phyloP scores from a whole-genome alignment of 2,888 invertebrate genomes.

The Acanthosepion pharaonis region DNA sequence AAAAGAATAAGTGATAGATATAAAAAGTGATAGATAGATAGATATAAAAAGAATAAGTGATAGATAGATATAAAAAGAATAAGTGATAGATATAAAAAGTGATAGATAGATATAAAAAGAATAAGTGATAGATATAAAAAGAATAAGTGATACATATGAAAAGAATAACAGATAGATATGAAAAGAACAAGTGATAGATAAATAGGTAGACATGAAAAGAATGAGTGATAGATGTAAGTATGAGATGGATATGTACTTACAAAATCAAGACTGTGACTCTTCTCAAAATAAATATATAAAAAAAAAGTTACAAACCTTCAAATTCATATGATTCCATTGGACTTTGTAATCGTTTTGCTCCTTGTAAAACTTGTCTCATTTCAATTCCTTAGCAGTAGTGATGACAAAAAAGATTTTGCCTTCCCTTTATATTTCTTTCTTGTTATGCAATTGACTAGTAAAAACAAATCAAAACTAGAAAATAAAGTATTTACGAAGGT shows the following conservation, averaged over 20 bases:
- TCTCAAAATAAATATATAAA: neutral
- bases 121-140: neutral
- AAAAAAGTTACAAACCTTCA: neutral
- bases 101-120: too few species aligned
- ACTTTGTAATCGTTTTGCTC: too few species aligned
- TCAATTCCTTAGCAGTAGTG: too few species aligned
- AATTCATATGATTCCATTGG: neutral
- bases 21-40: neutral
- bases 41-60: neutral
- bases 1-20: neutral
- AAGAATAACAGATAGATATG: neutral
- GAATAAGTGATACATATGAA: too few species aligned
- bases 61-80: neutral
- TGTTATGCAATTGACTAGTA: neutral
- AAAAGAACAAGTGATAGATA: too few species aligned
- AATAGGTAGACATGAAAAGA: too few species aligned
- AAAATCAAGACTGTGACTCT: neutral
- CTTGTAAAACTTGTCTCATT: too few species aligned
- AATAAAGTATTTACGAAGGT: neutral
- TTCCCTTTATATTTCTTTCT: neutral
- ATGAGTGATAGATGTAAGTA: too few species aligned
- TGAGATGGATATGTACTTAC: too few species aligned
- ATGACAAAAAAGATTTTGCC: too few species aligned
- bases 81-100: too few species aligned
- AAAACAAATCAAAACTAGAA: neutral